These are phyloP conservation scores for Phrynocephalus vlangalii DNA, from an alignment of 2,797 vertebrate species.

Conservation along the genomic window DNA sequence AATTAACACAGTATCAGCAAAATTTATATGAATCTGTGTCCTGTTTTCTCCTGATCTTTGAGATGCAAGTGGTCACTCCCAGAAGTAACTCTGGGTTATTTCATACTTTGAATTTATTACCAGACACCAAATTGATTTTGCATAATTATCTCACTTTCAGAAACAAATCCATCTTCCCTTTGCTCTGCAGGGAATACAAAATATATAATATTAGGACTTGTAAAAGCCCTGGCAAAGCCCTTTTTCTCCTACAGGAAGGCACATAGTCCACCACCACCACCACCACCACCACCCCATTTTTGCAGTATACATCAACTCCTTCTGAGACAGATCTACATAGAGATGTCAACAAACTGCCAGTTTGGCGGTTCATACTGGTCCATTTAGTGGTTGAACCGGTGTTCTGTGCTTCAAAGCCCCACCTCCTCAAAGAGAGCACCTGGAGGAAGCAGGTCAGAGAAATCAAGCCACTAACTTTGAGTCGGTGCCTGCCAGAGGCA, in stretches of 20 bases:
- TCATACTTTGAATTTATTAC: neutral
- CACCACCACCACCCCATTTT: too few species aligned
- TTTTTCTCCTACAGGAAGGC: too few species aligned
- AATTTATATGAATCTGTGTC: neutral
- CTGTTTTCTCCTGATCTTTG: neutral
- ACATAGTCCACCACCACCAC: too few species aligned
- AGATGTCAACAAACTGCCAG: neutral
- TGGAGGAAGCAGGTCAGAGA: too few species aligned
- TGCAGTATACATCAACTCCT: neutral
- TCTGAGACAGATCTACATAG: neutral
- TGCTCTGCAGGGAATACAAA: conserved; percentile 20
- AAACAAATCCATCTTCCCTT: accelerated
- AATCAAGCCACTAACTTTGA: too few species aligned
- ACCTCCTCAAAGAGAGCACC: too few species aligned
- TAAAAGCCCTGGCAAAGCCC: neutral
- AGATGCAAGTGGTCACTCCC: neutral
- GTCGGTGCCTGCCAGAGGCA: too few species aligned
- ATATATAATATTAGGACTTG: neutral
- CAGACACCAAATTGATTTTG: neutral
- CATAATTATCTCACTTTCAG: conserved; percentile 19
- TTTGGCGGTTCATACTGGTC: neutral
- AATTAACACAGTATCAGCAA: too few species aligned
- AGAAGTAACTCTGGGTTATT: neutral
- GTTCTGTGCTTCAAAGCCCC: too few species aligned
- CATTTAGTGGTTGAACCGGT: too few species aligned